Conservation (phyloP, 2,888 invertebrate genomes). For the Drosophila hawaiiensis region DNA sequence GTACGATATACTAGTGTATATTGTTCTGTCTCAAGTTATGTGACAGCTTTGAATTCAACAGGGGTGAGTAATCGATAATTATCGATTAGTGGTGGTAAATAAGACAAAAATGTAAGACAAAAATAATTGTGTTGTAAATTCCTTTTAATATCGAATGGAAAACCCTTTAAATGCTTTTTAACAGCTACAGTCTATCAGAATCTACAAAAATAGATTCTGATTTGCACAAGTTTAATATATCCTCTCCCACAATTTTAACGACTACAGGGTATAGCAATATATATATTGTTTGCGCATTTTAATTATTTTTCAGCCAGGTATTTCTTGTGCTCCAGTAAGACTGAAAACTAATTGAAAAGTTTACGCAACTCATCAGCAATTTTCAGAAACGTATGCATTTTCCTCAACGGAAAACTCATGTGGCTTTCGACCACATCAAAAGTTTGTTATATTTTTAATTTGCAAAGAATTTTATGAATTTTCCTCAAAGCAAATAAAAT, state of each 20-base stretch:
- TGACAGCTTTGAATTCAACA: neutral
- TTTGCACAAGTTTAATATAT: neutral
- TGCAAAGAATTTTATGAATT: slow-evolving; percentile 1
- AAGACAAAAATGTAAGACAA: neutral
- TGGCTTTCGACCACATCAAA: slow-evolving; percentile 15
- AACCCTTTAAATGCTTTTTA: neutral
- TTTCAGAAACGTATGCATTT: slow-evolving; percentile 1
- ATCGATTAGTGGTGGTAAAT: neutral
- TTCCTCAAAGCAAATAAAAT: neutral
- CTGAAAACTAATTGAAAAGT: slow-evolving; percentile 26
- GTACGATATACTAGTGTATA: neutral
- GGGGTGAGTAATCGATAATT: neutral
- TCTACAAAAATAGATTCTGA: neutral
- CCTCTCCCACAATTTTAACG: neutral
- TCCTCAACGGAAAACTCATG: neutral
- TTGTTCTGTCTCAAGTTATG: neutral
- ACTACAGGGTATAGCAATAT: neutral
- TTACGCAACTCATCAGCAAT: slow-evolving; percentile 6
- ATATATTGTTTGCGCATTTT: neutral
- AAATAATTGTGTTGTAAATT: neutral
- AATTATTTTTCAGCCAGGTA: neutral
- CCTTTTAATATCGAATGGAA: neutral
- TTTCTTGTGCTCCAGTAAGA: neutral
- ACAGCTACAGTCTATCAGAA: neutral
- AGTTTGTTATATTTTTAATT: slow-evolving; percentile 3